Base-by-base conservation (phyloP, 1,140 invertebrate genomes). In the Drosophila teissieri region DNA sequence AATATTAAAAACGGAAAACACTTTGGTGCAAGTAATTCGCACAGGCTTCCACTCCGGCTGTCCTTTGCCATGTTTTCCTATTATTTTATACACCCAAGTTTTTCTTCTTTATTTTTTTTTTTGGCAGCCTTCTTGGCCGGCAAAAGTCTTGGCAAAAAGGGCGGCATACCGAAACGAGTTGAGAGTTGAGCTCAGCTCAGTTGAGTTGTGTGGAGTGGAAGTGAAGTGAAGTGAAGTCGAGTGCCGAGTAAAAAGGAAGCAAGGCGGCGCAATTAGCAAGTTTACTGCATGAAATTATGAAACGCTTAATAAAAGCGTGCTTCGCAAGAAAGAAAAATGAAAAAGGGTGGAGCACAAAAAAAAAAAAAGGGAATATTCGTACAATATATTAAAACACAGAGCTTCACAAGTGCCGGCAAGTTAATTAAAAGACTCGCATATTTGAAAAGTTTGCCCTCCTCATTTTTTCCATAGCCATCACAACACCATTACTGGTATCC, bases 281-380 rank as follows among this genome's bases (percentile, higher is more conserved):
- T 89, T 89, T 89, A 89, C 86, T 89, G 84, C 84, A 89, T 89
- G 73, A 78, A 89, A 89, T 89, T 89, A 89, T 89, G 84, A 84
- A 89, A 78, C 73, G 84, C 85, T 89, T 89, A 79, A 86, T 82
- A 82, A 76, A 85, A 84, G 79, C 52, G 52, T 27, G 62, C 57
- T 31, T 31, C 63, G 40, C 48, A 15, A 27, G 17, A 40, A 42
- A 27, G 22, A 36, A 34, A 36, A 24, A 11, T 10, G 6, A 15
- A 57, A 54, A 10, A 39, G 44, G 36, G 4, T 15, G 15, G 27
- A 36, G 19, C 19, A 27, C n/a, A n/a, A n/a, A 14, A 12, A 11
- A 11, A 73, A 63, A 60, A 73, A 54, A 56, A 17, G 39, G 53
- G 57, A 44, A 51, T 57, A 61, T 78, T 69, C 51, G 15, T 69